Percentiles rank a stretch among this genome's conserved stretches.
phyloP scores from a whole-genome alignment of 2,113 vertebrate genomes.

The Tetraodon nigroviridis region DNA sequence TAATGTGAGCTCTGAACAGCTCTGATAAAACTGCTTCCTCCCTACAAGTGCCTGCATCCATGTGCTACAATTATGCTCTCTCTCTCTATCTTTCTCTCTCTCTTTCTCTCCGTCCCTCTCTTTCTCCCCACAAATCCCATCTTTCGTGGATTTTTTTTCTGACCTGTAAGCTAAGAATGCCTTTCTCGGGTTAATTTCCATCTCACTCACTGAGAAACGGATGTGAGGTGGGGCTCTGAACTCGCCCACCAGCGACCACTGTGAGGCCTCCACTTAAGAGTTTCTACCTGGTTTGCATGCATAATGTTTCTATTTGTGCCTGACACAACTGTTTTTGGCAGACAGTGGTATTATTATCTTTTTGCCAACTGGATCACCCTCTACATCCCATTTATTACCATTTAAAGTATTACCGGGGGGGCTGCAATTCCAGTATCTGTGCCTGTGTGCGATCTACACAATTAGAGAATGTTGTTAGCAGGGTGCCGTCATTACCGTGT shows the following conservation, averaged over 20 bases:
- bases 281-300: too few species aligned
- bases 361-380: constrained; percentile 8
- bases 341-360: background rate
- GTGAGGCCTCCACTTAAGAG: background rate
- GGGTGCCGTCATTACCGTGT: too few species aligned
- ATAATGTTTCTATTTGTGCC: background rate
- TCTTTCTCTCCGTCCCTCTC: constrained; percentile 2
- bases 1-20: constrained; percentile 58
- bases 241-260: constrained; percentile 22
- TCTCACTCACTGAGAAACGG: constrained; percentile 26
- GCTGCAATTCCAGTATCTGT: background rate
- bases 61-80: background rate
- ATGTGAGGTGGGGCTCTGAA: constrained; percentile 23
- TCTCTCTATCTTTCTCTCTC: background rate
- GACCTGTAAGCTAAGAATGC: constrained; percentile 39
- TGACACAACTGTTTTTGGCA: background rate
- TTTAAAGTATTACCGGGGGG: background rate
- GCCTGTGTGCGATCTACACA: too few species aligned
- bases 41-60: constrained; percentile 16
- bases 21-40: constrained; percentile 47
- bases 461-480: too few species aligned
- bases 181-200: constrained; percentile 34
- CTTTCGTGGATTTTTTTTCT: background rate
- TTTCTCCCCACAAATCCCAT: constrained; percentile 1
- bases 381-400: background rate